Evolutionary conservation across 2,888 invertebrate species (phyloP).

Genomic region (Toxonevra muliebris): DNA sequence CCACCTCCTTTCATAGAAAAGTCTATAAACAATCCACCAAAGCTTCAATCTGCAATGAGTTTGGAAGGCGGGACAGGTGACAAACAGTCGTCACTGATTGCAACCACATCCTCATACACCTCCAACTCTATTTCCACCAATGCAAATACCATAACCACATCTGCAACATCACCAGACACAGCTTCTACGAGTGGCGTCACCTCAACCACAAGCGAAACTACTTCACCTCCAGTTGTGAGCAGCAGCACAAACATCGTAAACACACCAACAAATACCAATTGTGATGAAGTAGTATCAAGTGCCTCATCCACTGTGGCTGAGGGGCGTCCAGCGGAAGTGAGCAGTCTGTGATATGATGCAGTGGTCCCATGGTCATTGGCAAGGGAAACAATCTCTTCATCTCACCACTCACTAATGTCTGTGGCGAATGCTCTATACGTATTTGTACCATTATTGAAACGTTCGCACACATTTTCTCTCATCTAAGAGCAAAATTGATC

Average conservation of each 20-base stretch:
- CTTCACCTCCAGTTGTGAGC: conserved; percentile 61
- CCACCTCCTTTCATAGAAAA: conserved; percentile 13
- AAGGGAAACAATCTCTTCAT: no score
- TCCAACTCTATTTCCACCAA: conserved; percentile 31
- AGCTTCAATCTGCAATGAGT: conserved; percentile 18
- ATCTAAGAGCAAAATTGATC: no score
- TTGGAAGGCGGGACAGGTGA: conserved; percentile 29
- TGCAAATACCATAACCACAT: conserved; percentile 26
- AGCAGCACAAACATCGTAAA: conserved; percentile 55
- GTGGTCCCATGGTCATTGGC: no score
- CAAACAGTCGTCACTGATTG: conserved; percentile 32
- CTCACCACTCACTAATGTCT: no score
- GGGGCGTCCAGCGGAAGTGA: conserved; percentile 37
- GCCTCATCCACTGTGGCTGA: conserved; percentile 45
- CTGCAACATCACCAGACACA: conserved; percentile 40
- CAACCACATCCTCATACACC: conserved; percentile 25
- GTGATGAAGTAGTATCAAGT: conserved; percentile 59
- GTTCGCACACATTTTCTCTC: no score
- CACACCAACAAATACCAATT: conserved; percentile 35
- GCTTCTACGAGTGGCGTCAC: conserved; percentile 55
- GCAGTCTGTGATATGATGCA: conserved; percentile 39
- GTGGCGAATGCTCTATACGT: no score
- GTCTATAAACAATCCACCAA: conserved; percentile 1
- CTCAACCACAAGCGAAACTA: conserved; percentile 60
- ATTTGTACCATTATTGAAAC: no score